phyloP scores from a whole-genome alignment of 2,888 invertebrate species.

The Chironomus riparius region DNA sequence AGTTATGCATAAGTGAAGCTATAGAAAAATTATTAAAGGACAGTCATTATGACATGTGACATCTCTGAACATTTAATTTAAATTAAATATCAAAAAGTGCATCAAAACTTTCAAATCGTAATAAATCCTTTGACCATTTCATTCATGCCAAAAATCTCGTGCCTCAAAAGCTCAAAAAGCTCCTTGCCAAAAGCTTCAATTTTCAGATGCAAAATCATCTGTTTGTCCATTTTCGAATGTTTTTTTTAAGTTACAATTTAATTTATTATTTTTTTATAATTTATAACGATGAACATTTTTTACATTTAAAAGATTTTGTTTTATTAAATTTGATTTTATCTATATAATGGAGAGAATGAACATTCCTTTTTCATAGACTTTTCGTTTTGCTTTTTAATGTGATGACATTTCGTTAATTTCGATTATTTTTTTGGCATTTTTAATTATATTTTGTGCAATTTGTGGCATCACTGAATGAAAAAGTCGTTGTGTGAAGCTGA shows the following conservation, averaged over 20 bases:
- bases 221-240: too few species aligned
- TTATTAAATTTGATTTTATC: not conserved
- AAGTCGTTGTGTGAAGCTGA: too few species aligned
- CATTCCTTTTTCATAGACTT: not conserved
- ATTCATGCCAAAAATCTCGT: not conserved
- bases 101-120: too few species aligned
- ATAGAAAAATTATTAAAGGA: too few species aligned
- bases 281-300: slow-evolving; percentile 9
- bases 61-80: too few species aligned
- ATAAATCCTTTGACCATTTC: too few species aligned
- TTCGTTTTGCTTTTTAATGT: not conserved
- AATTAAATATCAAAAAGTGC: too few species aligned
- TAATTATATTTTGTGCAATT: not conserved
- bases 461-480: not conserved
- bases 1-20: too few species aligned
- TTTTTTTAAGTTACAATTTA: not conserved
- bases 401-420: not conserved
- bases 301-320: not conserved
- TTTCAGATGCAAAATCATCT: not conserved
- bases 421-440: not conserved
- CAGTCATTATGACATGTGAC: too few species aligned
- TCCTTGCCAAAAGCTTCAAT: slow-evolving; percentile 11
- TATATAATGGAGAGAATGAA: not conserved
- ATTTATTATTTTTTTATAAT: not conserved
- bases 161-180: slow-evolving; percentile 2